These are phyloP conservation scores for Centroberyx gerrardi DNA, from an alignment of 2,797 vertebrate species.

Conservation along the genomic window DNA sequence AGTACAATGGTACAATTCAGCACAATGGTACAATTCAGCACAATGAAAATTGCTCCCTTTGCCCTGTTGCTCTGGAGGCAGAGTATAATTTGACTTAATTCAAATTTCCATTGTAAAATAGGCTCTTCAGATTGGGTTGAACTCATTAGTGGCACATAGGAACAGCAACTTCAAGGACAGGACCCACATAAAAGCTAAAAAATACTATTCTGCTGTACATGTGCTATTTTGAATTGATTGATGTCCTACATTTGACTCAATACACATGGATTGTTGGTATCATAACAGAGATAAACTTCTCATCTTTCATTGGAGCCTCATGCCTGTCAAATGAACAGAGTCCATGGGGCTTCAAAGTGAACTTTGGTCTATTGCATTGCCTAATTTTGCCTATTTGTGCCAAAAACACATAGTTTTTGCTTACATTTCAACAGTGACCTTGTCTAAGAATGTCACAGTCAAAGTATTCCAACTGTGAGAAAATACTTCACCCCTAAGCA, in stretches of 20 bases:
- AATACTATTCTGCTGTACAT: neutral
- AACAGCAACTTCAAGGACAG: neutral
- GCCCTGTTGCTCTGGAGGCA: too few relatives aligned
- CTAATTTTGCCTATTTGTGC: neutral
- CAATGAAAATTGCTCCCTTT: neutral
- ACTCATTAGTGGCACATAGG: too few relatives aligned
- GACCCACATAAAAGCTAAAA: neutral
- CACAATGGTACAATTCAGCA: neutral
- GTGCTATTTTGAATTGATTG: neutral
- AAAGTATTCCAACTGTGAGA: neutral
- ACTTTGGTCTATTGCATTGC: slow-evolving; percentile 6
- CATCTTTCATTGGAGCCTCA: neutral
- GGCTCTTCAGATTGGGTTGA: too few relatives aligned
- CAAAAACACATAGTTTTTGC: too few relatives aligned
- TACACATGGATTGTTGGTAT: neutral
- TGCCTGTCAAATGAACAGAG: slow-evolving; percentile 20
- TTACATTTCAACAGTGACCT: neutral
- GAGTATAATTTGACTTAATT: too few relatives aligned
- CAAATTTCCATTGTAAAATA: too few relatives aligned
- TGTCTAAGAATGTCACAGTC: neutral
- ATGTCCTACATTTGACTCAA: neutral
- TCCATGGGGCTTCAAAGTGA: neutral
- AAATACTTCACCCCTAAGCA: neutral
- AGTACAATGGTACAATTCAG: neutral
- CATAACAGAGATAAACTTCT: neutral